Evolutionary conservation across 2,797 vertebrate species (phyloP).

Genomic region (Semotilus atromaculatus): DNA sequence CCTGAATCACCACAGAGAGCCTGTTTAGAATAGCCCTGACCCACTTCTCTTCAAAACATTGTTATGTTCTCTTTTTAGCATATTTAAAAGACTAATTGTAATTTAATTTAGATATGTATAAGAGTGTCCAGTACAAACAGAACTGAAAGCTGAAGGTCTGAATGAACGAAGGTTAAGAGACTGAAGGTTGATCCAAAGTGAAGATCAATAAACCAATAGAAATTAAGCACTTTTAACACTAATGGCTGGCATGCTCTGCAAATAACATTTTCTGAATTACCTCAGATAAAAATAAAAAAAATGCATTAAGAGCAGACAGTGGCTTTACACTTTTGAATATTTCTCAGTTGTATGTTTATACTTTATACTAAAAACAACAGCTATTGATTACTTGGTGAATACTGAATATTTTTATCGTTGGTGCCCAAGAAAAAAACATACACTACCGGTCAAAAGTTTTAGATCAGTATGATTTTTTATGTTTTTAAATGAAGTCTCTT

Average conservation of each 20-base stretch:
- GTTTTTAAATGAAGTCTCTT: too few species aligned
- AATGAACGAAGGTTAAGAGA: background rate
- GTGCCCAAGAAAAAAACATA: background rate
- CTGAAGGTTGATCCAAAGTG: background rate
- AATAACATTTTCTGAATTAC: background rate
- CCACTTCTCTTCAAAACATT: slow-evolving; percentile 18
- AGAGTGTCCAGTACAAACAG: background rate
- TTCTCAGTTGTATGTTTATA: background rate
- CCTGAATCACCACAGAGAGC: slow-evolving; percentile 14
- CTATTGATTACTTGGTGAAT: background rate
- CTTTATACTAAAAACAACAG: background rate
- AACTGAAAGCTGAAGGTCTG: background rate
- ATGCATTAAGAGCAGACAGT: background rate
- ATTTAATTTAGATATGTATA: background rate
- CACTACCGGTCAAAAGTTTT: too few species aligned
- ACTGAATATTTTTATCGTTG: too few species aligned
- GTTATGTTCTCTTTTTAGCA: slow-evolving; percentile 7
- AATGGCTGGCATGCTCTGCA: background rate
- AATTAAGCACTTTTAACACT: background rate
- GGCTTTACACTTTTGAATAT: background rate
- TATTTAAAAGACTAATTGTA: background rate
- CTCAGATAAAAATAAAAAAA: background rate
- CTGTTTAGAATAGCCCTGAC: slow-evolving; percentile 4
- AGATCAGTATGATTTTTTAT: too few species aligned
- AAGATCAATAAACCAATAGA: background rate